Evolutionary conservation across 1,140 invertebrate species (phyloP).

Genomic region (Drosophila ananassae): DNA sequence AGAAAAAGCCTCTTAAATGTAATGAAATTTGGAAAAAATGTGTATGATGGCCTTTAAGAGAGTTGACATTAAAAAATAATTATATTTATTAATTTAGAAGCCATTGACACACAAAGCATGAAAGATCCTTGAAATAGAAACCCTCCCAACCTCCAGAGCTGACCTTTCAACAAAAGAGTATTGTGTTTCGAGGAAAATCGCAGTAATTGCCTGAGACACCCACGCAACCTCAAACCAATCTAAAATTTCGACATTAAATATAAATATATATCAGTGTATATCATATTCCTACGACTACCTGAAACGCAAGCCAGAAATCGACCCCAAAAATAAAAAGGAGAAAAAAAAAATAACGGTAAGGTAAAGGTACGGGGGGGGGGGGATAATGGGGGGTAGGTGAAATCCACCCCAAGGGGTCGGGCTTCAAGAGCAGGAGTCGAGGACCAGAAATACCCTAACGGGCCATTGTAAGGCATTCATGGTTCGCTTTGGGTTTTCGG

Average conservation of each 20-base stretch:
- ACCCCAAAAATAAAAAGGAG: conserved; percentile 27
- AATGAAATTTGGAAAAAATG: background rate
- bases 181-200: conserved; percentile 35
- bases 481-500: conserved; percentile 6
- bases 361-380: background rate
- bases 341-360: background rate
- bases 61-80: too few species aligned
- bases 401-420: conserved; percentile 55
- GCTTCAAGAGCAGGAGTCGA: conserved; percentile 12
- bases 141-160: background rate
- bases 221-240: conserved; percentile 26
- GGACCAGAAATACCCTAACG: conserved; percentile 37
- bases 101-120: too few species aligned
- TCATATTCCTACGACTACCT: conserved; percentile 12
- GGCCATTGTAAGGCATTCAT: conserved; percentile 41
- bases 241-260: background rate
- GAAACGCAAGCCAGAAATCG: conserved; percentile 29
- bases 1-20: too few species aligned
- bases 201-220: conserved; percentile 48
- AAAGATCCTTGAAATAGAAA: background rate
- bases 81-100: too few species aligned
- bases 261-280: background rate
- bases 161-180: background rate
- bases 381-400: conserved; percentile 1
- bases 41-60: too few species aligned